phyloP scores from a whole-genome alignment of 2,113 vertebrate genomes.

The Pholis gunnellus region DNA sequence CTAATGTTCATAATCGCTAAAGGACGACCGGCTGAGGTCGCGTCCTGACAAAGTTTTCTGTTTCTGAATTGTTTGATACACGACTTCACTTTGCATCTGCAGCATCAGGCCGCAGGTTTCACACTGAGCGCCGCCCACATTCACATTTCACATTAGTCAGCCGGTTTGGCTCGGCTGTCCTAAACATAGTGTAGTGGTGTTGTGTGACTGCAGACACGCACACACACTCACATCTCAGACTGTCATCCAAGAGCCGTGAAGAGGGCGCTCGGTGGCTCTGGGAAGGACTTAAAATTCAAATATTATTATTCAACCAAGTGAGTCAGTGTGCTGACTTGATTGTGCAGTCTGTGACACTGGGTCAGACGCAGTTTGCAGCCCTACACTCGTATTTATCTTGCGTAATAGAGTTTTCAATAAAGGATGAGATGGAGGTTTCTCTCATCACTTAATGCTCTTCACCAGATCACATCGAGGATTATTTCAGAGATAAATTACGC shows the following conservation, averaged over 20 bases:
- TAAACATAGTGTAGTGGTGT: slow-evolving; percentile 50
- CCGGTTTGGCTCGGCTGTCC: slow-evolving; percentile 23
- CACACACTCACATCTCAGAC: slow-evolving; percentile 18
- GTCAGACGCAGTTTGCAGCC: slow-evolving; percentile 42
- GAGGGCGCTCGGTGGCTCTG: slow-evolving; percentile 20
- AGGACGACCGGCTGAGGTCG: slow-evolving; percentile 3
- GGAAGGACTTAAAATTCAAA: slow-evolving; percentile 54
- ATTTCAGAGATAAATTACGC: background rate
- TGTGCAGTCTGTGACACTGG: slow-evolving; percentile 35
- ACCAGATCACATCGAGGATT: slow-evolving; percentile 26
- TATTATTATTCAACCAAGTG: slow-evolving; percentile 46
- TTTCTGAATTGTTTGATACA: background rate
- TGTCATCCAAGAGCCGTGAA: slow-evolving; percentile 40
- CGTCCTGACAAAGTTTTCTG: slow-evolving; percentile 17
- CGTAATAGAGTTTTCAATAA: slow-evolving; percentile 32
- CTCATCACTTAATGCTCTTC: slow-evolving; percentile 31
- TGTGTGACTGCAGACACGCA: slow-evolving; percentile 50
- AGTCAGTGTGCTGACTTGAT: slow-evolving; percentile 43
- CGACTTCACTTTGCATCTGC: slow-evolving; percentile 42
- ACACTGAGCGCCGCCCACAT: slow-evolving; percentile 54
- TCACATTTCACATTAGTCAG: slow-evolving; percentile 63
- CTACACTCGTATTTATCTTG: slow-evolving; percentile 17
- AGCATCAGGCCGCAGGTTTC: slow-evolving; percentile 40
- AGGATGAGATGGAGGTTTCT: slow-evolving; percentile 17
- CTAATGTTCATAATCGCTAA: slow-evolving; percentile 33